Evolutionary conservation across 2,797 vertebrate genomes (phyloP).

Genomic region (Eleutherodactylus coqui): DNA sequence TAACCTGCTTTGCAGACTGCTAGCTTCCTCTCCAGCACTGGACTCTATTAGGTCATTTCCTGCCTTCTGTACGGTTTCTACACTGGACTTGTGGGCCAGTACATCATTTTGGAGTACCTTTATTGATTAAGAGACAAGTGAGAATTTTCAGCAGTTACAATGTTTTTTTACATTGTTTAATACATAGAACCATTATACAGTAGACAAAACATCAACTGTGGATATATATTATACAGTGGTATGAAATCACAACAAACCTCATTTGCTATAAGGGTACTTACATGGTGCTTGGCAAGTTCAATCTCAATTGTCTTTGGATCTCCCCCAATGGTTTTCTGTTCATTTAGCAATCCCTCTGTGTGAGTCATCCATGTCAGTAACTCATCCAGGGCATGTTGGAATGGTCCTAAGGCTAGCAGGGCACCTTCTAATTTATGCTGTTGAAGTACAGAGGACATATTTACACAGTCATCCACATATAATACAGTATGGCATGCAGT

Average conservation of each 20-base stretch:
- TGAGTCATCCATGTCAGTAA: slow-evolving; percentile 93
- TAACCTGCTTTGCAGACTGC: slow-evolving; percentile 86
- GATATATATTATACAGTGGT: not conserved
- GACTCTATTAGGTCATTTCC: slow-evolving; percentile 91
- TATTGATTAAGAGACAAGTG: slow-evolving; percentile 25
- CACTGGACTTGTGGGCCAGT: slow-evolving; percentile 91
- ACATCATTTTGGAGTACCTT: slow-evolving; percentile 97
- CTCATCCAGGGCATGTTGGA: slow-evolving; percentile 97
- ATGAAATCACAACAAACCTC: not conserved
- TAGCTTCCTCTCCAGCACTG: slow-evolving; percentile 95
- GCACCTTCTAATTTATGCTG: slow-evolving; percentile 98
- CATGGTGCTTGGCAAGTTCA: slow-evolving; percentile 97
- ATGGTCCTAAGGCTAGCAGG: slow-evolving; percentile 94
- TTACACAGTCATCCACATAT: not conserved
- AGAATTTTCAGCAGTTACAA: not conserved
- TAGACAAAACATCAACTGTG: not conserved
- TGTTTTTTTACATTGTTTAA: not conserved
- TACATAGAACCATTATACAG: too few relatives aligned
- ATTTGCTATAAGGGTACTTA: slow-evolving; percentile 70
- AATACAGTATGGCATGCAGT: not conserved
- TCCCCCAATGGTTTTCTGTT: slow-evolving; percentile 90
- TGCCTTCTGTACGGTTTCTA: slow-evolving; percentile 93
- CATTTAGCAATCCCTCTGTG: slow-evolving; percentile 90
- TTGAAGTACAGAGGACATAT: not conserved
- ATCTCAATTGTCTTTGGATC: slow-evolving; percentile 98